phyloP scores from a whole-genome alignment of 1,140 invertebrate genomes.

The Caenorhabditis inopinata region DNA sequence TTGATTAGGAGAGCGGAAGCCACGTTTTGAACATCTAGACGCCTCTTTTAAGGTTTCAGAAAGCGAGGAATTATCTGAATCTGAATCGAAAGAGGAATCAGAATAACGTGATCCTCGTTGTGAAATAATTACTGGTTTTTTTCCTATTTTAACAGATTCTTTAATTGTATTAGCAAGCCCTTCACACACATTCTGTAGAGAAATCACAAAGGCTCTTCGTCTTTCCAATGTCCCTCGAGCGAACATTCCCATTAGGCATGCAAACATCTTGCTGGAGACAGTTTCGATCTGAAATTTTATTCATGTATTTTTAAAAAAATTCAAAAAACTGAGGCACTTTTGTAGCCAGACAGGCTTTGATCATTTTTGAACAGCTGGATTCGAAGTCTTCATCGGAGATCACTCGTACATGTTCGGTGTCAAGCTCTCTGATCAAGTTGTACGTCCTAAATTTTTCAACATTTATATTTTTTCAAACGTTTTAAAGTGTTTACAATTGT shows the following conservation, averaged over 20 bases:
- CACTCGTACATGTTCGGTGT: slow-evolving; percentile 8
- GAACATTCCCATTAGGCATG: background rate
- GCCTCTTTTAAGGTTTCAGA: background rate
- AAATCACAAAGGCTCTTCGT: background rate
- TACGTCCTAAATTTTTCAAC: background rate
- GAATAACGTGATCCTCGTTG: no score
- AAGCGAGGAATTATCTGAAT: no score
- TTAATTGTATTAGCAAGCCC: background rate
- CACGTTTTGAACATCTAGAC: no score
- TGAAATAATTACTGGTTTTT: no score
- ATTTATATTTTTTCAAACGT: background rate
- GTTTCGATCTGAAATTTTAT: background rate
- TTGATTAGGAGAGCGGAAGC: no score
- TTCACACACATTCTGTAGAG: background rate
- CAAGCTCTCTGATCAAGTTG: background rate
- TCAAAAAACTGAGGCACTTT: background rate
- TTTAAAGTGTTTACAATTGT: background rate
- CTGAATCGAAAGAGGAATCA: no score
- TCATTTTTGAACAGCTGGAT: background rate
- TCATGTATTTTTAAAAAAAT: background rate
- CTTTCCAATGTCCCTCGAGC: background rate
- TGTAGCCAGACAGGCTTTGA: background rate
- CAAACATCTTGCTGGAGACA: background rate
- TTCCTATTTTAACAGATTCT: background rate
- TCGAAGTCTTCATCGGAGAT: background rate